These are phyloP conservation scores for Neoseiulus cucumeris DNA, from an alignment of 1,140 invertebrate genomes.

Conservation along the genomic window DNA sequence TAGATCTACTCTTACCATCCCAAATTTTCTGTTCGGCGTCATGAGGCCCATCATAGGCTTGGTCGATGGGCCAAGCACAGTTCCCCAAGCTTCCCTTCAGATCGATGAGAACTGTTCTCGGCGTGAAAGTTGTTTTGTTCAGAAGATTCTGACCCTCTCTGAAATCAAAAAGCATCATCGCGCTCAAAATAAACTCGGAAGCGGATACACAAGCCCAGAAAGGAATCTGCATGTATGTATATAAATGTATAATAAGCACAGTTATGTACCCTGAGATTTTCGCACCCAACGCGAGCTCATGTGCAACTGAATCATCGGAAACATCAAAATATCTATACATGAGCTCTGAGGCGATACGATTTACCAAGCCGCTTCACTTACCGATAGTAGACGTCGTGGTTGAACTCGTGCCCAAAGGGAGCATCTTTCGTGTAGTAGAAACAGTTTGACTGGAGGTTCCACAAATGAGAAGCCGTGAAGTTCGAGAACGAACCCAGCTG, in stretches of 20 bases:
- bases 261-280: too few relatives aligned
- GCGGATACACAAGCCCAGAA: too few relatives aligned
- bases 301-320: too few relatives aligned
- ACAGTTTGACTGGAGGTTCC: background rate
- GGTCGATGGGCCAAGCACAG: background rate
- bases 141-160: background rate
- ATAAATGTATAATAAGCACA: too few relatives aligned
- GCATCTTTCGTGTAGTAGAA: background rate
- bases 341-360: too few relatives aligned
- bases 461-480: background rate
- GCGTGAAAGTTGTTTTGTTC: constrained; percentile 1
- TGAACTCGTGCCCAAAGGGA: background rate
- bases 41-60: background rate
- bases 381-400: background rate
- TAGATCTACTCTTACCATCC: too few relatives aligned
- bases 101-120: background rate
- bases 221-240: too few relatives aligned
- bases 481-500: constrained; percentile 5
- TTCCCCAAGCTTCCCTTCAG: background rate
- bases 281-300: too few relatives aligned
- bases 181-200: too few relatives aligned
- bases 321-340: too few relatives aligned
- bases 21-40: background rate
- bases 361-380: too few relatives aligned
- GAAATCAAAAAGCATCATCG: too few relatives aligned